These are phyloP conservation scores for Baccha elongata DNA, from an alignment of 2,888 invertebrate species.

Conservation along the genomic window DNA sequence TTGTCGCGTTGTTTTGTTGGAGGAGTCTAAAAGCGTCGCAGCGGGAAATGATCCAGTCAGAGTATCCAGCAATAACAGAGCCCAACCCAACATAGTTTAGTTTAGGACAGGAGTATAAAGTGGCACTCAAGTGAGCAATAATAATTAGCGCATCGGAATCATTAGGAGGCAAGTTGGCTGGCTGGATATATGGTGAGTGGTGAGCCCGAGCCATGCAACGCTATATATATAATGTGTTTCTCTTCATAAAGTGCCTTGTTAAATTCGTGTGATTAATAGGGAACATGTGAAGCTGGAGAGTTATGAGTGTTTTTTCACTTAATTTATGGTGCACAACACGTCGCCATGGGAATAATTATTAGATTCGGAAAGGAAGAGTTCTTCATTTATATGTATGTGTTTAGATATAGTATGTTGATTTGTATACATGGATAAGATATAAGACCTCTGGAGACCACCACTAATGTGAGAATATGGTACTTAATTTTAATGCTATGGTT, in stretches of 20 bases:
- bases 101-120: slow-evolving; percentile 27
- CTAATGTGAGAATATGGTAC: slow-evolving; percentile 17
- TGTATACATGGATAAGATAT: slow-evolving; percentile 14
- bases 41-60: slow-evolving; percentile 23
- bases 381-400: not conserved
- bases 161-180: slow-evolving; percentile 46
- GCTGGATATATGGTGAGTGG: slow-evolving; percentile 33
- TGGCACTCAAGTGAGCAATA: slow-evolving; percentile 68
- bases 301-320: slow-evolving; percentile 75
- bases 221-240: slow-evolving; percentile 10
- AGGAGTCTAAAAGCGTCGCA: slow-evolving; percentile 26
- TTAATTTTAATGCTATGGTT: slow-evolving; percentile 2
- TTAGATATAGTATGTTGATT: too few species aligned
- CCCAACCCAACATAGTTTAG: too few species aligned
- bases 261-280: slow-evolving; percentile 75
- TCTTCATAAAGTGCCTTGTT: slow-evolving; percentile 69
- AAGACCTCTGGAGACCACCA: slow-evolving; percentile 35
- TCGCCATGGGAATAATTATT: slow-evolving; percentile 68
- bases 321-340: slow-evolving; percentile 74
- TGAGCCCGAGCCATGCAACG: slow-evolving; percentile 14
- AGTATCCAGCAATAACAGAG: slow-evolving; percentile 1
- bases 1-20: slow-evolving; percentile 44
- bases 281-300: slow-evolving; percentile 75
- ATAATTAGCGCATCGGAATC: slow-evolving; percentile 73
- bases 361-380: slow-evolving; percentile 39